Conservation (phyloP, 1,140 invertebrate genomes). For the Bombus terrestris region DNA sequence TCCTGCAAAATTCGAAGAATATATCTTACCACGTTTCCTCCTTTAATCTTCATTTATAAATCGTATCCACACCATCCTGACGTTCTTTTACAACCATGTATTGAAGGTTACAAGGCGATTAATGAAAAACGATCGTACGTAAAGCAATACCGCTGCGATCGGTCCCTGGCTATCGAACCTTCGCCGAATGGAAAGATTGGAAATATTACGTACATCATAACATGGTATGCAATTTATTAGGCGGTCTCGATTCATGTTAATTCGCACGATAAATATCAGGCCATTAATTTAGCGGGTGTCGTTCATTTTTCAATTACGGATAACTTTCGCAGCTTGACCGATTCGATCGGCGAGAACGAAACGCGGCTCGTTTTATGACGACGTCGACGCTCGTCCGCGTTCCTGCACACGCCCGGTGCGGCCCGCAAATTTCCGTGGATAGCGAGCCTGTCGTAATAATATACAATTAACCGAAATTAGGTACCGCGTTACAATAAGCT, state of each 20-base stretch:
- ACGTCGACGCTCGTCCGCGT: conserved; percentile 10
- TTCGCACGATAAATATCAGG: conserved; percentile 50
- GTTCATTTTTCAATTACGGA: conserved; percentile 60
- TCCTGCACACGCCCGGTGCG: conserved; percentile 7
- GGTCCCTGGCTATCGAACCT: background rate
- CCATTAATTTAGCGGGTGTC: conserved; percentile 33
- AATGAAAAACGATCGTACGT: background rate
- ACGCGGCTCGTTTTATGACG: conserved; percentile 27
- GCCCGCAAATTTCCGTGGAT: conserved; percentile 59
- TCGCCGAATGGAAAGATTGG: background rate
- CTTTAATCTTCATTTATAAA: background rate
- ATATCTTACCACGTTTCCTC: background rate
- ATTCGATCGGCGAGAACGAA: conserved; percentile 33
- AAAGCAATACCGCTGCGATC: background rate
- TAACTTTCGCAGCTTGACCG: background rate
- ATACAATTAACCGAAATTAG: conserved; percentile 73
- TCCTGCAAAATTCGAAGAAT: background rate
- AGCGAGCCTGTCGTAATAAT: conserved; percentile 61
- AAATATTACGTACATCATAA: conserved; percentile 13
- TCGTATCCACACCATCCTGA: background rate
- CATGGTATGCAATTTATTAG: background rate
- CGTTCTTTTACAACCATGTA: background rate
- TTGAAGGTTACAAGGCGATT: background rate
- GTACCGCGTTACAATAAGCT: conserved; percentile 68
- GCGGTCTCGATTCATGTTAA: conserved; percentile 41